Conservation (phyloP, 30 jellyfish, hydroid and myxozoan genomes). For the Rhopilema esculentum region DNA sequence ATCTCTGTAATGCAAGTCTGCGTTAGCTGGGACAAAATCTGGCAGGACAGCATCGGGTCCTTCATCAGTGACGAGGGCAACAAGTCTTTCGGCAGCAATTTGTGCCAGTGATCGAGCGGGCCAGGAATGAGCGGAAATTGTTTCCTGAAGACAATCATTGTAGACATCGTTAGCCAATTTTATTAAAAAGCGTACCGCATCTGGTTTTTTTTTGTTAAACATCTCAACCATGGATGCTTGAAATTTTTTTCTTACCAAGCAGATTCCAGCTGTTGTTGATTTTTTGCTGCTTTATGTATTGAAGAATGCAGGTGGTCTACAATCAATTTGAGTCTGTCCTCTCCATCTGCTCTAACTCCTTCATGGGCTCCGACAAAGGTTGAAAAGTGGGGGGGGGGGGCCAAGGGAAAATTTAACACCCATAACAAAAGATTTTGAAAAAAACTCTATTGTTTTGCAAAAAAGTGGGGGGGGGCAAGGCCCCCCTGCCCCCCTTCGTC, state of each 20-base stretch:
- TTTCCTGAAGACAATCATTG: neutral
- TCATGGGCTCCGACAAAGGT: no score
- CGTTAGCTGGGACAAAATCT: conserved; percentile 15
- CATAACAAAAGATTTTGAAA: no score
- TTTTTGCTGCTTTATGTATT: conserved; percentile 23
- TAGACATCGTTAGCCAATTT: neutral
- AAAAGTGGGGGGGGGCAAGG: no score
- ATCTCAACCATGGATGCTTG: no score
- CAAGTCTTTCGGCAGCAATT: conserved; percentile 47
- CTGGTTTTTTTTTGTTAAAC: no score
- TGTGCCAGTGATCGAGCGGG: conserved; percentile 9
- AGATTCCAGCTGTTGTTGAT: conserved; percentile 44
- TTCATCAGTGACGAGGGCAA: conserved; percentile 35
- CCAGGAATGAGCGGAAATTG: conserved; percentile 6
- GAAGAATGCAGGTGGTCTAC: conserved; percentile 40
- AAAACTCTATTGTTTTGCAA: no score
- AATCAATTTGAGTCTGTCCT: conserved; percentile 36
- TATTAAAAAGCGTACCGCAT: neutral
- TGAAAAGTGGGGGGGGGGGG: no score
- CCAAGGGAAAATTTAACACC: no score
- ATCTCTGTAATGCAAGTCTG: conserved; percentile 25
- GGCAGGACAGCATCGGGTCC: conserved; percentile 49
- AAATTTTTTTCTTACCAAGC: conserved; percentile 48
- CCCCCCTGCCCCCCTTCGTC: no score
- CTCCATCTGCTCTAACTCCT: conserved; percentile 52